These are phyloP conservation scores for Sylvia atricapilla DNA, from an alignment of 2,113 vertebrate species.

Conservation along the genomic window DNA sequence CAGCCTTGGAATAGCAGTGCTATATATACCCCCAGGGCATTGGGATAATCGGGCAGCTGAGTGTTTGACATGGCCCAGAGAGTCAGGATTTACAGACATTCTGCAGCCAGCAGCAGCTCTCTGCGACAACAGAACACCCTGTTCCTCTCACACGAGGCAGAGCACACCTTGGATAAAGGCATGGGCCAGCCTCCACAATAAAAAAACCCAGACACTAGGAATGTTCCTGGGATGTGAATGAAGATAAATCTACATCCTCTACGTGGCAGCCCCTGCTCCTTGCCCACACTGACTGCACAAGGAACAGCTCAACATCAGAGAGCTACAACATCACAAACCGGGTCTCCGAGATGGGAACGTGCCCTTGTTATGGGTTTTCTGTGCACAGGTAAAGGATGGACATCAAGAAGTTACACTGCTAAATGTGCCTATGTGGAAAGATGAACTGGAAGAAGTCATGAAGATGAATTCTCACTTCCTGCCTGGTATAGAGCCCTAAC, in stretches of 20 bases:
- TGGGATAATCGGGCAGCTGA: not conserved
- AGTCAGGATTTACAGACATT: not conserved
- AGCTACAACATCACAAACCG: not conserved
- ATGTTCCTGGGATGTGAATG: not conserved
- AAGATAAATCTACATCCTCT: not conserved
- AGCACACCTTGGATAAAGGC: not conserved
- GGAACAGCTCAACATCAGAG: not conserved
- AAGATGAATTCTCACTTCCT: not conserved
- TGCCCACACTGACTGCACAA: fast-evolving
- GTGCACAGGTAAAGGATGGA: not conserved
- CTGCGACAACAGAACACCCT: not conserved
- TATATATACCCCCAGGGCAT: not conserved
- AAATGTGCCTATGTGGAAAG: fast-evolving
- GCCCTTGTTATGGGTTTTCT: fast-evolving
- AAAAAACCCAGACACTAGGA: not conserved
- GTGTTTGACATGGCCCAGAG: not conserved
- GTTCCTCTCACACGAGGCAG: not conserved
- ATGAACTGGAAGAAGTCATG: not conserved
- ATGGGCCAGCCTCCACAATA: not conserved
- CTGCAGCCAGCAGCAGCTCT: not conserved
- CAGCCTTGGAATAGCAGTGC: not conserved
- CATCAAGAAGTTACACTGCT: not conserved
- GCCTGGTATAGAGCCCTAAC: not conserved
- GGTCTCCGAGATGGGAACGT: not conserved
- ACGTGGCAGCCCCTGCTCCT: not conserved